A percentile compares a stretch with the other conserved stretches of the same genome.
Evolutionary conservation across 2,113 vertebrate species (phyloP).

Genomic region (human (Homo sapiens)): DNA sequence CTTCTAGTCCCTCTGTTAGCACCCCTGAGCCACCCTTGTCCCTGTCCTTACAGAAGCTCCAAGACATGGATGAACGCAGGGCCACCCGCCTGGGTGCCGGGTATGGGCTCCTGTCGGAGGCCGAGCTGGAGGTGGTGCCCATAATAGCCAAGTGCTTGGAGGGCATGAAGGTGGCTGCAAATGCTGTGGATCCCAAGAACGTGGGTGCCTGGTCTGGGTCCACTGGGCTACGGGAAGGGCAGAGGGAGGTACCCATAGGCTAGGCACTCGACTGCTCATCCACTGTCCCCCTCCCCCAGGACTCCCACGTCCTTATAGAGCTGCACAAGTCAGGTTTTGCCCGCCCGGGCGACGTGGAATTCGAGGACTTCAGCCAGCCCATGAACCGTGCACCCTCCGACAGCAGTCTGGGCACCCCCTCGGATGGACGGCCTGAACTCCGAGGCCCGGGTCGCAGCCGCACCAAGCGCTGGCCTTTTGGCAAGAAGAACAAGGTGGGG

Average conservation of each 20-base stretch:
- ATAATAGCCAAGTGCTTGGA: constrained; percentile 95
- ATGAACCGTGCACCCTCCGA: constrained; percentile 92
- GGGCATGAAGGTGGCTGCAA: constrained; percentile 90
- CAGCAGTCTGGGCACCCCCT: constrained; percentile 90
- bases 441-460: constrained; percentile 83
- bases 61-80: constrained; percentile 92
- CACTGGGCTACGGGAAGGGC: not conserved
- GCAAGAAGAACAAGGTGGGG: constrained; percentile 93
- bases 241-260: not conserved
- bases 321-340: constrained; percentile 94
- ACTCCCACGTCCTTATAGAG: constrained; percentile 90
- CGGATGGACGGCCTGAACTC: constrained; percentile 83
- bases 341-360: constrained; percentile 91
- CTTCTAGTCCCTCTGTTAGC: not conserved
- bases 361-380: constrained; percentile 94
- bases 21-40: not conserved
- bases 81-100: constrained; percentile 86
- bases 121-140: constrained; percentile 91
- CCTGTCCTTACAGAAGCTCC: constrained; percentile 85
- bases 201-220: constrained; percentile 79
- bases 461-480: constrained; percentile 92
- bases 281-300: constrained; percentile 75
- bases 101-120: constrained; percentile 89
- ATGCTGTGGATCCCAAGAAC: constrained; percentile 88
- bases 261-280: not conserved